These are phyloP conservation scores for Perca flavescens DNA, from an alignment of 2,113 vertebrate species.

Conservation along the genomic window DNA sequence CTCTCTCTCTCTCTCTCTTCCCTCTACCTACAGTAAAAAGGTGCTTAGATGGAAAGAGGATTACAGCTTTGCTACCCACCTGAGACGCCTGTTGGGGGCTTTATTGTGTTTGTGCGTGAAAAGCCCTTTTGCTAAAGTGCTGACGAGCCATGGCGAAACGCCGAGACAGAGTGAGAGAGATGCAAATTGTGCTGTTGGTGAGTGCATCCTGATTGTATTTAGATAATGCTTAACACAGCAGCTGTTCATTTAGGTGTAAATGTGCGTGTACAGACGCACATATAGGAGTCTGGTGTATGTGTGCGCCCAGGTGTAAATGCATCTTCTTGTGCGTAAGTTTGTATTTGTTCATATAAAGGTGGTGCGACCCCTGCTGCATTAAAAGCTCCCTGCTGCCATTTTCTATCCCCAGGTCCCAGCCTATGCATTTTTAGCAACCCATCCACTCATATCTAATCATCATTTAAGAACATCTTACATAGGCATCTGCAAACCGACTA, in stretches of 20 bases:
- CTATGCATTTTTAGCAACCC: slow-evolving; percentile 48
- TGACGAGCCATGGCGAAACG: slow-evolving; percentile 75
- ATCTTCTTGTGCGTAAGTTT: slow-evolving; percentile 13
- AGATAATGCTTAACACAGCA: slow-evolving; percentile 76
- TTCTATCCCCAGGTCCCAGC: slow-evolving; percentile 34
- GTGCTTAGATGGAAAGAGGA: slow-evolving; percentile 81
- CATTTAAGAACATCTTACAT: slow-evolving; percentile 14
- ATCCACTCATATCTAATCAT: slow-evolving; percentile 24
- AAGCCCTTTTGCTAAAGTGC: slow-evolving; percentile 81
- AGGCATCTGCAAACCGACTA: not conserved
- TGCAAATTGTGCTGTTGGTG: slow-evolving; percentile 72
- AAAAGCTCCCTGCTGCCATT: slow-evolving; percentile 15
- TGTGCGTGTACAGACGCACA: not conserved
- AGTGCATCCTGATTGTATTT: slow-evolving; percentile 76
- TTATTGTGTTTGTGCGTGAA: slow-evolving; percentile 81
- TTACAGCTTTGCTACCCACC: slow-evolving; percentile 79
- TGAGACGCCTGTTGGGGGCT: slow-evolving; percentile 78
- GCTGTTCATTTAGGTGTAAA: slow-evolving; percentile 65
- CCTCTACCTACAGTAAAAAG: slow-evolving; percentile 71
- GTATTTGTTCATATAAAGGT: not conserved
- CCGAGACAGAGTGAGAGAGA: slow-evolving; percentile 73
- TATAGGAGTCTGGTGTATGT: not conserved
- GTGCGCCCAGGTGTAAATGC: slow-evolving; percentile 28
- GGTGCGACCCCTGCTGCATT: slow-evolving; percentile 2
- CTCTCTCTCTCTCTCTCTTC: slow-evolving; percentile 30